A percentile compares a stretch with the other conserved stretches of the same genome.
Evolutionary conservation across 2,888 invertebrate genomes (phyloP).

Genomic region (Laspeyria flexula): DNA sequence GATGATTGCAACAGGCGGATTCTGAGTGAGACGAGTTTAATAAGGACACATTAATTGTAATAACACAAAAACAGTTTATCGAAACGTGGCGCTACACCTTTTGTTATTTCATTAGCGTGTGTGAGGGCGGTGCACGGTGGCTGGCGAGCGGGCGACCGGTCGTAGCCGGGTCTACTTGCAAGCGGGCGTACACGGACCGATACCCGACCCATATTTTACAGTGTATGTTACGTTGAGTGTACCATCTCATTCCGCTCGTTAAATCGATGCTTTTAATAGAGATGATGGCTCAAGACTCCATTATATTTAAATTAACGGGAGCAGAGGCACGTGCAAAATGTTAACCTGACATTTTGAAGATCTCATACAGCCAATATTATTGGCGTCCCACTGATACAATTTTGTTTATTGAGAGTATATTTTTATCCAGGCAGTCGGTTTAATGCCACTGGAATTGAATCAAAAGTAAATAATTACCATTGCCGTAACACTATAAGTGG

Average conservation of each 20-base stretch:
- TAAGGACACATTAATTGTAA: constrained; percentile 27
- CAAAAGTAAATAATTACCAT: constrained; percentile 2
- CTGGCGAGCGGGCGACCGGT: constrained; percentile 27
- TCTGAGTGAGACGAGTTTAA: constrained; percentile 31
- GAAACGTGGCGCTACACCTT: constrained; percentile 54
- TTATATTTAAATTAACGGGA: constrained; percentile 68
- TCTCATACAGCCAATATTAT: constrained; percentile 39
- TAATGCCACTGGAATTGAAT: constrained; percentile 39
- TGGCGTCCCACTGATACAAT: constrained; percentile 30
- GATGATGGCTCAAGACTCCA: constrained; percentile 72
- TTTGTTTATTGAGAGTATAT: constrained; percentile 35
- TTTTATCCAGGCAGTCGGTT: constrained; percentile 36
- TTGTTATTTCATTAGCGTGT: constrained; percentile 60
- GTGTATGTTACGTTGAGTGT: constrained; percentile 48
- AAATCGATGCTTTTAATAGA: constrained; percentile 81
- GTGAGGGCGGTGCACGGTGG: constrained; percentile 17
- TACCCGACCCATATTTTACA: constrained; percentile 70
- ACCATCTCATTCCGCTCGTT: constrained; percentile 75
- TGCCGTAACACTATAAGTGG: neutral
- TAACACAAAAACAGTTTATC: constrained; percentile 52
- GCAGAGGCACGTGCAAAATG: constrained; percentile 62
- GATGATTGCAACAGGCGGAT: constrained; percentile 24
- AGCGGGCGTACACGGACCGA: constrained; percentile 49
- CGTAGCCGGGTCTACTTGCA: constrained; percentile 54
- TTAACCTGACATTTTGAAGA: constrained; percentile 61